phyloP scores from a whole-genome alignment of 2,888 invertebrate genomes.

The Apantesis nais region DNA sequence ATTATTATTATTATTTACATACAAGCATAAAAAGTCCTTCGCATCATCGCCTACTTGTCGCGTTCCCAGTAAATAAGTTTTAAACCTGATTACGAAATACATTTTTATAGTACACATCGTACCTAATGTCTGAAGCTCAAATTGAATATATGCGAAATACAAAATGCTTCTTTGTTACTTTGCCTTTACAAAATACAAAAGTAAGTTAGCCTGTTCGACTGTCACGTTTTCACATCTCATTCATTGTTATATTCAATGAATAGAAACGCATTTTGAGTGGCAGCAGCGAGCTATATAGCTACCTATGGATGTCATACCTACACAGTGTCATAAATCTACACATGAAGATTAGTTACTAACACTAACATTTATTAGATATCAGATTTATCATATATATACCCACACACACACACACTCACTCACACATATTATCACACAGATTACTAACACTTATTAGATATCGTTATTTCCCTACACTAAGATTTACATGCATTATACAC shows the following conservation, averaged over 20 bases:
- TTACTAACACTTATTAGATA: not conserved
- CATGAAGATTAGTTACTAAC: too few relatives aligned
- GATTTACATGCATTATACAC: not conserved
- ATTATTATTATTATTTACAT: too few relatives aligned
- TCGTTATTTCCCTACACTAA: not conserved
- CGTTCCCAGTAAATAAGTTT: too few relatives aligned
- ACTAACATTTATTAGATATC: too few relatives aligned
- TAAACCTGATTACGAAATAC: not conserved
- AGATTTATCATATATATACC: too few relatives aligned
- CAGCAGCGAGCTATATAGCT: not conserved
- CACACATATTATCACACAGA: too few relatives aligned
- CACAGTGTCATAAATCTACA: too few relatives aligned
- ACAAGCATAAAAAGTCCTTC: too few relatives aligned
- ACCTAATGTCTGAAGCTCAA: not conserved
- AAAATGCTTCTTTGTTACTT: not conserved
- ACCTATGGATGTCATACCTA: not conserved
- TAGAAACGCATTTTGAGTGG: not conserved
- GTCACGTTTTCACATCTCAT: not conserved
- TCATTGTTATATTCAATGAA: not conserved
- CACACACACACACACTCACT: too few relatives aligned
- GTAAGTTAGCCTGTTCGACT: not conserved
- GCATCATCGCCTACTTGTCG: too few relatives aligned
- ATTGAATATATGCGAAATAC: not conserved
- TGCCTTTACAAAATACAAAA: not conserved
- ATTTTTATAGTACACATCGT: not conserved